A percentile compares a stretch with the other conserved stretches of the same genome.
These are phyloP conservation scores for Cephus cinctus DNA, from an alignment of 1,140 invertebrate species.

Conservation along the genomic window DNA sequence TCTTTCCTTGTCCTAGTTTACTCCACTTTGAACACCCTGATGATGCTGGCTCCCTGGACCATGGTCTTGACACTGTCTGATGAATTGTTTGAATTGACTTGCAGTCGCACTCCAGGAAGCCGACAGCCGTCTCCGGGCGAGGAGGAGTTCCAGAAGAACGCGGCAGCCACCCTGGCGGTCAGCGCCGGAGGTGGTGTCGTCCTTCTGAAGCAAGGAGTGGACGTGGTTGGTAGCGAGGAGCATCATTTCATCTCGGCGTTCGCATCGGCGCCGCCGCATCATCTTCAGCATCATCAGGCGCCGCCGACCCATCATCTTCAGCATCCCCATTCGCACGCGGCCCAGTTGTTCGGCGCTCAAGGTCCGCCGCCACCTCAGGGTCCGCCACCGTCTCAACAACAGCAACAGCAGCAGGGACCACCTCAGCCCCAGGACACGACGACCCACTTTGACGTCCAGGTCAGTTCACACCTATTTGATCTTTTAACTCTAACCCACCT, in stretches of 20 bases:
- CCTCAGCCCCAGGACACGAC: slow-evolving; percentile 50
- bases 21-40: no score
- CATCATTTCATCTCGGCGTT: slow-evolving; percentile 58
- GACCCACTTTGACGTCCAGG: slow-evolving; percentile 59
- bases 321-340: slow-evolving; percentile 52
- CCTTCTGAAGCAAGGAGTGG: slow-evolving; percentile 55
- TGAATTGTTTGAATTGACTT: no score
- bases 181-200: slow-evolving; percentile 50
- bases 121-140: slow-evolving; percentile 87
- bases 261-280: slow-evolving; percentile 59
- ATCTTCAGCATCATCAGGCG: slow-evolving; percentile 55
- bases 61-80: no score
- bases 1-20: no score
- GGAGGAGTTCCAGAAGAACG: slow-evolving; percentile 71
- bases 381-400: slow-evolving; percentile 55
- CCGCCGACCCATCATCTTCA: slow-evolving; percentile 55
- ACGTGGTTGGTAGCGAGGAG: slow-evolving; percentile 59
- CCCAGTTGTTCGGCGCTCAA: slow-evolving; percentile 53
- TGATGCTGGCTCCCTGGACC: no score
- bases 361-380: slow-evolving; percentile 53
- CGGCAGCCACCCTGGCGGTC: slow-evolving; percentile 53
- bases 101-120: slow-evolving; percentile 82
- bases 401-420: slow-evolving; percentile 57
- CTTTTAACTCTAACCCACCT: neutral
- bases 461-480: slow-evolving; percentile 30